Evolutionary conservation across 2,113 vertebrate genomes (phyloP), one percentile per base, ranked within the genome.

Genomic region (Nerophis ophidion): DNA sequence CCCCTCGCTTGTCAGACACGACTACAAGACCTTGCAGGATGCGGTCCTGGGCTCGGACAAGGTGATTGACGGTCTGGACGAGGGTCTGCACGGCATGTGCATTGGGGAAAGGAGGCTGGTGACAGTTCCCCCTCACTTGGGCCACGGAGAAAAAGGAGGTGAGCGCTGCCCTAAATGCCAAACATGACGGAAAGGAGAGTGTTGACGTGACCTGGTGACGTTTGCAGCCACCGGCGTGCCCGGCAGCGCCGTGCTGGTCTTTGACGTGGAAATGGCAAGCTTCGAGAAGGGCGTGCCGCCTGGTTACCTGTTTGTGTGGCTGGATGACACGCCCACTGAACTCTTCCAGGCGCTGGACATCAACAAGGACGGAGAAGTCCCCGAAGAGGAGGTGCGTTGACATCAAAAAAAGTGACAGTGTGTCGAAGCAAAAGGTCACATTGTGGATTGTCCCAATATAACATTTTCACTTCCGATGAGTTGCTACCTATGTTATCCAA

Each of bases 241-340:
- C 0, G 87, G 94, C 74, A 99, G 96, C 0, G 96, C 96, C 0
- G 96, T 99, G 81, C 82, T 99, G 34, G 85, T 84, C 17, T 99
- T 99, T 16, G 94, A 98, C 63, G 81, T 99, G 46, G 94, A 98
- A 71, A 76, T 99, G 84, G 7, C 95, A 36, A 90, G 86, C 64
- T 71, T 92, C 68, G 90, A 95, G 81, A 93, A 93, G 7, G 97
- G 96, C 0, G 86, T 99, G 11, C 97, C 97, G 0, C 84, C 92
- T 0, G 97, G 97, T 2, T 99, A 98, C 82, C 81, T 99, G 70
- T 99, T 99, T 40, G 90, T 99, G 74, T 99, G 97, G 97, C 86
- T 96, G 0, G 70, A 79, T 33, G 91, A 96, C 1, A 90, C 85
- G 0, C 94, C 97, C 0, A 7, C 38, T 0, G 89, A 78, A 55